Evolutionary conservation across 2,113 vertebrate species (phyloP).

Genomic region (Okapia johnstoni): DNA sequence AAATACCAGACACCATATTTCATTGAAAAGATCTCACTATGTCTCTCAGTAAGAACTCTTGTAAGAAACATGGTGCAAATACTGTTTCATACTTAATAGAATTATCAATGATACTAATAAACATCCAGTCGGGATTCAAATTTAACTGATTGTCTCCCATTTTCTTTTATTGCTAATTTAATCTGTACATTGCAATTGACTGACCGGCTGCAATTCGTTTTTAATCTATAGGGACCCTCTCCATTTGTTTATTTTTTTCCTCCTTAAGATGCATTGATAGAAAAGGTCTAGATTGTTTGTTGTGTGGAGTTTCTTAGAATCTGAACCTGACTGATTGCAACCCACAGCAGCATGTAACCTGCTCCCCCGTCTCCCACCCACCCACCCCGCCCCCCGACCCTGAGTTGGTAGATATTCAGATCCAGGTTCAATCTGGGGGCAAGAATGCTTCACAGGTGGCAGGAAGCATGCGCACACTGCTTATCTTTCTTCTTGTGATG

Average conservation of each 20-base stretch:
- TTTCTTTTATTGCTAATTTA: not conserved
- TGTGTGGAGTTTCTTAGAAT: not conserved
- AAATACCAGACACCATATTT: not conserved
- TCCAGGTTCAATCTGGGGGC: not conserved
- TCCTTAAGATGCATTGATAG: not conserved
- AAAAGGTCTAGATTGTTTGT: not conserved
- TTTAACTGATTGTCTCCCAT: too few species aligned
- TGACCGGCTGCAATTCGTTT: not conserved
- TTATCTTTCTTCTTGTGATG: rapidly evolving
- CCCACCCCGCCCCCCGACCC: rapidly evolving
- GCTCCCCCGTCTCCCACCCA: not conserved
- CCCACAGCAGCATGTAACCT: rapidly evolving
- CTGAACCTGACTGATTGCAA: not conserved
- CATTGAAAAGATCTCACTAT: not conserved
- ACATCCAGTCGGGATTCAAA: not conserved
- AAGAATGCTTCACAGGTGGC: not conserved
- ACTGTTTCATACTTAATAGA: not conserved
- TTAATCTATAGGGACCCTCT: not conserved
- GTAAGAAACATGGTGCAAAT: not conserved
- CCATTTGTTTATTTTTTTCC: not conserved
- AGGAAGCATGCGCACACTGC: rapidly evolving
- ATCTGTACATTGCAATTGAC: rapidly evolving
- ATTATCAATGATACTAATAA: not conserved
- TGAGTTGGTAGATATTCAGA: rapidly evolving
- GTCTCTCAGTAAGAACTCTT: not conserved